Evolutionary conservation across 64 coral and sea anemone genomes (phyloP).

Genomic region (Hydrozoanthus tunicans): DNA sequence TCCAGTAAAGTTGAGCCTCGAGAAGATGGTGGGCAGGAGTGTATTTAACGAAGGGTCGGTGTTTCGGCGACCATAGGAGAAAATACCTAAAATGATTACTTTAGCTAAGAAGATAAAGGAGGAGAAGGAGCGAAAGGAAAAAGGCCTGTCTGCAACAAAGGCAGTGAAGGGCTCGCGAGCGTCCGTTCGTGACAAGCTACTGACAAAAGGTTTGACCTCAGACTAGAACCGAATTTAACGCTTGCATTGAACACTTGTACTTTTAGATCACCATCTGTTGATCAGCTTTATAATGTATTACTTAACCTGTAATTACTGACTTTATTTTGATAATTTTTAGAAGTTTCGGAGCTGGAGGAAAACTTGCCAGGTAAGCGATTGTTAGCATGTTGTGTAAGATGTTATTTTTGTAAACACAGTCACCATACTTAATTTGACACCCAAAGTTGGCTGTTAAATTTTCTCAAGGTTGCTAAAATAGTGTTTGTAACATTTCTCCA

Average conservation of each 20-base stretch:
- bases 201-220: constrained; percentile 79
- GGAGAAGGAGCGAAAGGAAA: constrained; percentile 92
- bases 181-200: constrained; percentile 88
- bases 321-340: constrained; percentile 62
- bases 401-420: constrained; percentile 51
- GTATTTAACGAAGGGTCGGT: constrained; percentile 1
- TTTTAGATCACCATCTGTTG: neutral
- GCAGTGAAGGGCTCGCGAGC: constrained; percentile 44
- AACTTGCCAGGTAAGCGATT: constrained; percentile 73
- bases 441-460: neutral
- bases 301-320: constrained; percentile 2
- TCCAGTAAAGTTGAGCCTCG: neutral
- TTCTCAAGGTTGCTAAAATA: neutral
- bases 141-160: constrained; percentile 50
- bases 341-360: constrained; percentile 94
- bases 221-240: neutral
- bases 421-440: neutral
- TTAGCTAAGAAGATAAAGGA: constrained; percentile 98
- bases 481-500: too few species aligned
- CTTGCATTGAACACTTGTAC: neutral
- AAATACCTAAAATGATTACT: constrained; percentile 78
- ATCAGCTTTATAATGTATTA: neutral
- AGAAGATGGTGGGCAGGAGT: neutral
- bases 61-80: constrained; percentile 23
- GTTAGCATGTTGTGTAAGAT: constrained; percentile 22